Base-by-base conservation (phyloP, 2,888 invertebrate genomes). In the Spialia ferax region DNA sequence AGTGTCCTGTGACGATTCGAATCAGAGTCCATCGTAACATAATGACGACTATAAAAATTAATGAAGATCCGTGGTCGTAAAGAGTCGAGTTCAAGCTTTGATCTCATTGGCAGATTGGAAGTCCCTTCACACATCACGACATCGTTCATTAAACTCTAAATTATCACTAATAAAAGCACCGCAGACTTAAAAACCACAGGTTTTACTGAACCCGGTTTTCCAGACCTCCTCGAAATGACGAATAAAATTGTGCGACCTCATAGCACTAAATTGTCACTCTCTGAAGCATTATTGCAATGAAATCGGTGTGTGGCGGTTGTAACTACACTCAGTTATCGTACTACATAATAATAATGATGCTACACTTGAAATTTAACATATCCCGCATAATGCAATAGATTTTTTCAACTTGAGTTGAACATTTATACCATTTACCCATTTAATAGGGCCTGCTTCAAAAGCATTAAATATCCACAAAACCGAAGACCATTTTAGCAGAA, bases 41-140 rank as follows among this genome's bases (percentile, higher is more conserved):
- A 73, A 76, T 72, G 73, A 72, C 65, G 62, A 63, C 72, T 70
- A 73, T 77, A 76, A 77, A 76, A 75, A 71, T 72, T 77, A 75
- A 76, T 73, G 74, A 73, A 72, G 69, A 70, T 55, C 55, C 59
- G 69, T 29, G 52, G 67, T 74, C 75, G 74, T 78, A 75, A 78
- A 75, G 64, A 68, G 66, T 70, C 57, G 70, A 74, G 70, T 74
- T 75, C 70, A 75, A 71, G 70, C 67, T 69, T 52, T 67, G 70
- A 70, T 74, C 72, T 67, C 71, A 67, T 72, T 74, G 71, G 72
- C 70, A 65, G 70, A 73, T 74, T 69, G 71, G 69, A 62, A 70
- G 69, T 66, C 64, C 42, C 68, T 71, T 70, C 61, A 72, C 70
- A 72, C 70, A 71, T 70, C 71, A 55, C 65, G 70, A 71, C 71